Evolutionary conservation across 2,888 invertebrate genomes (phyloP).

Genomic region (Ferdinandea cuprea): DNA sequence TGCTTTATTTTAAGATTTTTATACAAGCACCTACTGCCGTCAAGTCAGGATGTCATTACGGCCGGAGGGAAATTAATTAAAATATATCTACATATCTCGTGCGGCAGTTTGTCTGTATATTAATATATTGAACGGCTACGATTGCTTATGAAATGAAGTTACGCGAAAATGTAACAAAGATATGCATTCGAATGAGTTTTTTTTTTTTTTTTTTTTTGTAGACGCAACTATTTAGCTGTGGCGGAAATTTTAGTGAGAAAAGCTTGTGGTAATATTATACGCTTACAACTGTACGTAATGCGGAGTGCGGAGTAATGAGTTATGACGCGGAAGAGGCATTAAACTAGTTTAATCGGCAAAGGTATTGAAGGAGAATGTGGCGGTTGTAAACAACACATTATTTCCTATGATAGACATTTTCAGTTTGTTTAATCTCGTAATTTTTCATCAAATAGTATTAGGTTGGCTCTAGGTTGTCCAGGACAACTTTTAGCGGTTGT

Average conservation of each 20-base stretch:
- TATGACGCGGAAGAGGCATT: neutral
- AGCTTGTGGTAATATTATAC: neutral
- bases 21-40: slow-evolving; percentile 12
- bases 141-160: slow-evolving; percentile 1
- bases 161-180: slow-evolving; percentile 1
- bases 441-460: too few relatives aligned
- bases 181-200: neutral
- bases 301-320: neutral
- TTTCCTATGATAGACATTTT: too few relatives aligned
- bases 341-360: too few relatives aligned
- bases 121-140: neutral
- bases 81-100: neutral
- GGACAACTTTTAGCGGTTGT: too few relatives aligned
- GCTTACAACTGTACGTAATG: neutral
- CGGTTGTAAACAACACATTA: too few relatives aligned
- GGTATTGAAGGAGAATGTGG: too few relatives aligned
- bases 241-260: neutral
- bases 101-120: neutral
- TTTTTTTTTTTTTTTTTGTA: too few relatives aligned
- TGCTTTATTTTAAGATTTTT: slow-evolving; percentile 30
- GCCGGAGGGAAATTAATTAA: neutral
- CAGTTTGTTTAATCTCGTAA: too few relatives aligned
- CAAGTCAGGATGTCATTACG: slow-evolving; percentile 3
- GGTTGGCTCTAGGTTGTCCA: too few relatives aligned
- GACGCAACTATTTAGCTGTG: slow-evolving; percentile 7